Evolutionary conservation across 2,797 vertebrate species (phyloP).

Genomic region (Hirundo rustica): DNA sequence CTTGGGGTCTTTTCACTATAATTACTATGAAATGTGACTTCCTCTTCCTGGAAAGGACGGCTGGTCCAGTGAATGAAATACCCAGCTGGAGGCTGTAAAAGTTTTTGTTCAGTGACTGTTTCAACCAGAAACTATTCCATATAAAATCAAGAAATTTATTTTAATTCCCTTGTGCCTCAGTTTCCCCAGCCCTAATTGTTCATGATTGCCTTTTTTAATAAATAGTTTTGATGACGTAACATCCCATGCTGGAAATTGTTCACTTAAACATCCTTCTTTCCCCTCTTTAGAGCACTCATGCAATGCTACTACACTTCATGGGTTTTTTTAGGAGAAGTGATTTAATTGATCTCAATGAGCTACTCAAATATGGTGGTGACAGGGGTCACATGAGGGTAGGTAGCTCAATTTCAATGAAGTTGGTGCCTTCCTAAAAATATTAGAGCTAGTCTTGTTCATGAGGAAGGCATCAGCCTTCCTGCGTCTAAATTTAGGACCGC

Average conservation of each 20-base stretch:
- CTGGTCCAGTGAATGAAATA: conserved; percentile 41
- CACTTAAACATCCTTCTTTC: neutral
- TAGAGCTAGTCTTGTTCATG: neutral
- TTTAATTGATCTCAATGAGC: neutral
- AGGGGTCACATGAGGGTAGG: neutral
- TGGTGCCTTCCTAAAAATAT: neutral
- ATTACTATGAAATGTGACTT: conserved; percentile 67
- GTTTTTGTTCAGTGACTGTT: conserved; percentile 19
- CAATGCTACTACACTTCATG: neutral
- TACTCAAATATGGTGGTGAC: neutral
- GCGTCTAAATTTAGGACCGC: neutral
- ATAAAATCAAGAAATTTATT: neutral
- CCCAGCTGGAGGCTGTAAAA: conserved; percentile 45
- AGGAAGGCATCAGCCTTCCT: neutral
- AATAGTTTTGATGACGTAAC: neutral
- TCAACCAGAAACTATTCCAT: neutral
- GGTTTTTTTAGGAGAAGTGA: neutral
- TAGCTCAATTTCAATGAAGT: neutral
- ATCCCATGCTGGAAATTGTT: neutral
- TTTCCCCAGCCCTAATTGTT: conserved; percentile 34
- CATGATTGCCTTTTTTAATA: neutral
- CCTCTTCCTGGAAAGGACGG: conserved; percentile 61
- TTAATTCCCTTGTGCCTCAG: conserved; percentile 39
- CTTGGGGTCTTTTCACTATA: conserved; percentile 32
- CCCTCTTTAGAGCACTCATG: neutral